Evolutionary conservation across 2,888 invertebrate genomes (phyloP).

Genomic region (Calameuta idolon): DNA sequence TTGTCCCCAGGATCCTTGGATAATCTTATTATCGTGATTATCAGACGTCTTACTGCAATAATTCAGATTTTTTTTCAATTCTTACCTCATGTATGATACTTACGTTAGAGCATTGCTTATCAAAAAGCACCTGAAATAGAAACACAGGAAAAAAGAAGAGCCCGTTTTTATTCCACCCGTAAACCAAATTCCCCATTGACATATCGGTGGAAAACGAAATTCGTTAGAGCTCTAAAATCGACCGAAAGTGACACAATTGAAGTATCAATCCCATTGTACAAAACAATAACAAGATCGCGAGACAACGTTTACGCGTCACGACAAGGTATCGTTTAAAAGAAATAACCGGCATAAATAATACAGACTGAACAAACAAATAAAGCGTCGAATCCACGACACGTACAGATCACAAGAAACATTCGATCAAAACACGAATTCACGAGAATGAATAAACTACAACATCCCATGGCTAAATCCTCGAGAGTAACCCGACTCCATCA

Average conservation of each 20-base stretch:
- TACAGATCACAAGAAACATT: not conserved
- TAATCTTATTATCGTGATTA: not conserved
- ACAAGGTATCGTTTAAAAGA: not conserved
- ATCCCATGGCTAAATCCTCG: not conserved
- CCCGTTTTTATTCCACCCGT: slow-evolving; percentile 5
- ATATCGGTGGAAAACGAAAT: not conserved
- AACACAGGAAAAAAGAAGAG: slow-evolving; percentile 33
- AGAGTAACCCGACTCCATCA: not conserved
- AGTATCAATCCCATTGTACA: not conserved
- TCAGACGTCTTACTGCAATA: not conserved
- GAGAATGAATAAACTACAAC: not conserved
- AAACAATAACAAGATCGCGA: not conserved
- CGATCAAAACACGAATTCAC: not conserved
- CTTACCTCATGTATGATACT: slow-evolving; percentile 27
- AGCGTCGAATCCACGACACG: not conserved
- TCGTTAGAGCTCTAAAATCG: not conserved
- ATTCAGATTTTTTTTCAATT: not conserved
- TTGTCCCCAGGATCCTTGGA: not conserved
- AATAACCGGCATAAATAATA: not conserved
- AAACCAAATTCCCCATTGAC: not conserved
- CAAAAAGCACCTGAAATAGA: slow-evolving; percentile 26
- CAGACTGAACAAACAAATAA: not conserved
- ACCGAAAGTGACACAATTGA: not conserved
- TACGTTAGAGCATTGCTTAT: slow-evolving; percentile 20
- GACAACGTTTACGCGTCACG: not conserved